Percentiles rank a stretch among this genome's conserved stretches.
Conservation (phyloP, 2,888 invertebrate genomes). For the Netelia inedita region DNA sequence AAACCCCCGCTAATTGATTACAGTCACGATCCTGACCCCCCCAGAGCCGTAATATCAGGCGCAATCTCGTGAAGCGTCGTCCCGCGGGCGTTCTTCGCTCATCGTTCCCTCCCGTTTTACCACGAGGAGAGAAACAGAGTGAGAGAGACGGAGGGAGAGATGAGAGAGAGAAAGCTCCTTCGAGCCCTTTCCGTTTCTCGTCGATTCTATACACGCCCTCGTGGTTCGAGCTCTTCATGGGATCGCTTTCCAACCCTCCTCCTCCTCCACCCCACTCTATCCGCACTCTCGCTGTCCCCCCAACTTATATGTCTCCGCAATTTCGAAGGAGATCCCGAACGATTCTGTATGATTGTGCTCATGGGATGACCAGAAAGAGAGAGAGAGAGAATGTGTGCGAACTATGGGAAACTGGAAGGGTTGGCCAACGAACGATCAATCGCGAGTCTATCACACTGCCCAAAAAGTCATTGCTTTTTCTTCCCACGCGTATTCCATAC, state of each 20-base stretch:
- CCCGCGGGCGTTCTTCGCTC: slow-evolving; percentile 67
- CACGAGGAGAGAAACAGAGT: slow-evolving; percentile 29
- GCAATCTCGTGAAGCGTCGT: slow-evolving; percentile 66
- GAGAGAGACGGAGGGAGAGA: slow-evolving; percentile 32
- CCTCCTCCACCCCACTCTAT: slow-evolving; percentile 8
- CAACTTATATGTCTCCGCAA: slow-evolving; percentile 44
- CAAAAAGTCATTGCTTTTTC: neutral
- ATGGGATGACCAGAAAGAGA: slow-evolving; percentile 11
- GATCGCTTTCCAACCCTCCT: slow-evolving; percentile 14
- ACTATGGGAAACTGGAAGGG: too few relatives aligned
- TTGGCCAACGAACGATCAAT: too few relatives aligned
- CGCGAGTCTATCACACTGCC: too few relatives aligned
- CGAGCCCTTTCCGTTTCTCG: slow-evolving; percentile 24
- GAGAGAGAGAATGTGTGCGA: neutral
- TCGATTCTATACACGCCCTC: slow-evolving; percentile 41
- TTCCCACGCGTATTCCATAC: neutral
- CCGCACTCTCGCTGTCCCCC: neutral
- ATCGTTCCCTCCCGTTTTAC: slow-evolving; percentile 44
- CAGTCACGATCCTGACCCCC: slow-evolving; percentile 82
- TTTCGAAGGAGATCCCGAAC: slow-evolving; percentile 46
- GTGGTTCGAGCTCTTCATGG: slow-evolving; percentile 39
- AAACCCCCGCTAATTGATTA: slow-evolving; percentile 84
- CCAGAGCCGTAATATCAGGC: slow-evolving; percentile 67
- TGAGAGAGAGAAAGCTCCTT: slow-evolving; percentile 12
- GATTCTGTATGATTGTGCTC: slow-evolving; percentile 4